Evolutionary conservation across 2,888 invertebrate genomes (phyloP), one percentile per base, ranked within the genome.

Genomic region (Tetragnatha montana): DNA sequence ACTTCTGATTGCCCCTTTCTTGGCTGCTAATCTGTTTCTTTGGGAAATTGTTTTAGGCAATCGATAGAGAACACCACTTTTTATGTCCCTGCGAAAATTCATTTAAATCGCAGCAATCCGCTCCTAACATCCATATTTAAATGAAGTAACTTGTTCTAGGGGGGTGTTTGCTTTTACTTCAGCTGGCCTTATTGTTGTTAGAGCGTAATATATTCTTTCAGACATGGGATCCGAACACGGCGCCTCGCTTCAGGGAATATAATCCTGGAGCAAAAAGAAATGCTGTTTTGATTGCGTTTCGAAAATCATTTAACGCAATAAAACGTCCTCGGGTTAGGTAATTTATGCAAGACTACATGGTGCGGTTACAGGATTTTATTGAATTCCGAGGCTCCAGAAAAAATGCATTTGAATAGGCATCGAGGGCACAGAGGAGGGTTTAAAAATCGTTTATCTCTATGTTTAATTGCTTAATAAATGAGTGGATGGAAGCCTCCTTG

Each of bases 61-160:
- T 88, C 76, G 51, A 69, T 81, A 78, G 76, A 68, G 50, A 76
- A 88, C 78, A 88, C 50, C n/a, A 76, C 51, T 87, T 88, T 88
- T 88, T 88, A 82, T 88, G 82, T 70, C 70, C 78, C 69, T 12
- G 12, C 60, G 50, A 69, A 88, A 88, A 88, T 82, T 88, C 88
- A 81, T 88, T 88, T 88, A 78, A 82, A 79, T 60, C 71, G 47
- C 69, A 73, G 70, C 70, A 75, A 70, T 76, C 81, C 74, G 70
- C 35, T 75, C 51, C 68, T 14, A 76, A 82, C 81, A 87, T 81
- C 75, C 88, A 83, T 88, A 88, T 88, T 88, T 82, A 88, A 88
- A 88, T 88, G 82, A 88, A 83, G 82, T 82, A 71, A 79, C 78
- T 88, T 88, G 87, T 87, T 75, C 69, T 68, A 50, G 3, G 60